Evolutionary conservation across 2,113 vertebrate species (phyloP), one percentile per base, ranked within the genome.

Genomic region (Misgurnus mizolepis): DNA sequence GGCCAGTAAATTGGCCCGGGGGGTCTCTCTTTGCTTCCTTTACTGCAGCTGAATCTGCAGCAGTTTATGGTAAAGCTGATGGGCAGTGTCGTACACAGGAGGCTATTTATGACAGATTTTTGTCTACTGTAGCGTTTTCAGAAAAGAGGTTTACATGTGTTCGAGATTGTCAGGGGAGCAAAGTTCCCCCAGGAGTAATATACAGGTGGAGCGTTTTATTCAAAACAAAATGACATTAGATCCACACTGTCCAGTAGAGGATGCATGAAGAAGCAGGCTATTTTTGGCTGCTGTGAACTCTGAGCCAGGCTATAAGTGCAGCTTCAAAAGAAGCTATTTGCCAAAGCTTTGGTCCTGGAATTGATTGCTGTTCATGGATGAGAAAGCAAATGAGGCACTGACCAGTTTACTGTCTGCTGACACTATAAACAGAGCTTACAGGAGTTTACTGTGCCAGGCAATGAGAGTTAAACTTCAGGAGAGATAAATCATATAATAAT

Each of bases 1-100:
- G 76, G 70, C 65, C 75, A 71, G 73, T 71, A 86, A 83, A 85
- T 83, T 85, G 78, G 79, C 79, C 82, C 80, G 56, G 82, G 82
- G 82, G 70, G 71, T 41, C 69, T 76, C 39, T 7, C 62, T 50
- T 71, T 50, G 45, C 72, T 62, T 58, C 67, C 62, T 76, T 76
- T 79, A 53, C 67, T 65, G 61, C 55, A 78, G 49, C 58, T 82
- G 67, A 71, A 84, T 50, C 34, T 82, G 80, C 73, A 64, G 67
- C 34, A 40, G 67, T 47, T 66, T 66, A 66, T 77, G 68, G 66
- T 60, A 9, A 79, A 71, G 65, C 71, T 76, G 76, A 73, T 67
- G 65, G 77, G 73, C 67, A 69, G 55, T 22, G 11, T 53, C n/a
- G 79, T 74, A 75, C 74, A 78, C 79, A 84, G 43, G 82, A 84